These are phyloP conservation scores for Hypomecis atomaria DNA, from an alignment of 2,888 invertebrate species.

Conservation along the genomic window DNA sequence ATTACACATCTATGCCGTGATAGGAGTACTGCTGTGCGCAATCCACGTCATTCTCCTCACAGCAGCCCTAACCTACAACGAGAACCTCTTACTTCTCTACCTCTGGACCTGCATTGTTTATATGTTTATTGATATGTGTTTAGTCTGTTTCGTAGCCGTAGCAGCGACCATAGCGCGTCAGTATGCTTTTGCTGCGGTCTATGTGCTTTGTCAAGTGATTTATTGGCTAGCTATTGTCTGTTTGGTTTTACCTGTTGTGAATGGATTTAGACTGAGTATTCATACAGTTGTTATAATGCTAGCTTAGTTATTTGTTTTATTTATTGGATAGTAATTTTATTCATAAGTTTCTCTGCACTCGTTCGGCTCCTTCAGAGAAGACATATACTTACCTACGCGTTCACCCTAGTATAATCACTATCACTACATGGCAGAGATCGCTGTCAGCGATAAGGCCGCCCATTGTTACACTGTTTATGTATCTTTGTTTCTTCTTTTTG, in stretches of 20 bases:
- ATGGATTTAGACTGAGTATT: slow-evolving; percentile 65
- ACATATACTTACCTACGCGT: too few relatives aligned
- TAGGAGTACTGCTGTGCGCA: slow-evolving; percentile 55
- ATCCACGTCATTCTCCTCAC: slow-evolving; percentile 53
- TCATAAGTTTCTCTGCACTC: too few relatives aligned
- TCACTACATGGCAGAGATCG: too few relatives aligned
- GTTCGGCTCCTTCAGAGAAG: too few relatives aligned
- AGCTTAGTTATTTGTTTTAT: slow-evolving; percentile 32
- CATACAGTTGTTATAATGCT: slow-evolving; percentile 59
- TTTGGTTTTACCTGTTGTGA: slow-evolving; percentile 58
- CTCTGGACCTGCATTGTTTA: slow-evolving; percentile 57
- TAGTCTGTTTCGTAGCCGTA: slow-evolving; percentile 43
- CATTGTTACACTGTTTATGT: too few relatives aligned
- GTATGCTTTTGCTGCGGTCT: slow-evolving; percentile 34
- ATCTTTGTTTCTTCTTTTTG: too few relatives aligned
- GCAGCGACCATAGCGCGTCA: slow-evolving; percentile 35
- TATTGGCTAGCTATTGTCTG: slow-evolving; percentile 56
- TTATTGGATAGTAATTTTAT: not conserved
- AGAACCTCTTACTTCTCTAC: slow-evolving; percentile 58
- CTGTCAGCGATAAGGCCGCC: too few relatives aligned
- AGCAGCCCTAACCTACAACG: slow-evolving; percentile 57
- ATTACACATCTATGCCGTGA: slow-evolving; percentile 51
- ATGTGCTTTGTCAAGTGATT: slow-evolving; percentile 43
- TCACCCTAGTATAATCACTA: too few relatives aligned
- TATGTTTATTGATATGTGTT: slow-evolving; percentile 50